phyloP scores from a whole-genome alignment of 2,113 vertebrate species.

The Brevimyrus niger region DNA sequence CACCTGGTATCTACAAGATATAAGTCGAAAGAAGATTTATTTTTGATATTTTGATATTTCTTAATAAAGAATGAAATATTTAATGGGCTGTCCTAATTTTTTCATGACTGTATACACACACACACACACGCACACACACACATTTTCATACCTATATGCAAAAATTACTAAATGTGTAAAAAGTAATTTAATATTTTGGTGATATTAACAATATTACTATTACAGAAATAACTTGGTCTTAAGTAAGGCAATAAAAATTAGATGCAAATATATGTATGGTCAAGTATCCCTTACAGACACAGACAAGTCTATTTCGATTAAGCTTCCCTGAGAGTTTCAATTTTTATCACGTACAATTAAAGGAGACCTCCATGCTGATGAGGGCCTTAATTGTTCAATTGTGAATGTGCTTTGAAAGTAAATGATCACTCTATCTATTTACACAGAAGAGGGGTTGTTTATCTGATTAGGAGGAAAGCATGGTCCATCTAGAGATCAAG shows the following conservation, averaged over 20 bases:
- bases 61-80: too few species aligned
- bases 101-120: too few species aligned
- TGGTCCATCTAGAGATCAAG: background rate
- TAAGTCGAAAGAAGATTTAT: too few species aligned
- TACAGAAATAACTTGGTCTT: background rate
- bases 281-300: background rate
- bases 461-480: slow-evolving; percentile 10
- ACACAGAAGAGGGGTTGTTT: background rate
- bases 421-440: background rate
- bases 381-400: slow-evolving; percentile 29
- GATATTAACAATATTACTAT: background rate
- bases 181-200: background rate
- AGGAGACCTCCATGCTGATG: slow-evolving; percentile 4
- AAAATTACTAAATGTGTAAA: background rate
- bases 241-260: background rate
- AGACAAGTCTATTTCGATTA: background rate
- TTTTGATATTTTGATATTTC: too few species aligned
- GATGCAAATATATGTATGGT: background rate
- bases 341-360: slow-evolving; percentile 16
- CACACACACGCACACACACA: background rate
- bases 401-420: slow-evolving; percentile 15
- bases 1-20: too few species aligned
- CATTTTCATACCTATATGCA: background rate
- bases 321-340: slow-evolving; percentile 11
- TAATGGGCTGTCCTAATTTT: too few species aligned